Conservation (phyloP, 2,888 invertebrate species). For the Habroteleia sp. region DNA sequence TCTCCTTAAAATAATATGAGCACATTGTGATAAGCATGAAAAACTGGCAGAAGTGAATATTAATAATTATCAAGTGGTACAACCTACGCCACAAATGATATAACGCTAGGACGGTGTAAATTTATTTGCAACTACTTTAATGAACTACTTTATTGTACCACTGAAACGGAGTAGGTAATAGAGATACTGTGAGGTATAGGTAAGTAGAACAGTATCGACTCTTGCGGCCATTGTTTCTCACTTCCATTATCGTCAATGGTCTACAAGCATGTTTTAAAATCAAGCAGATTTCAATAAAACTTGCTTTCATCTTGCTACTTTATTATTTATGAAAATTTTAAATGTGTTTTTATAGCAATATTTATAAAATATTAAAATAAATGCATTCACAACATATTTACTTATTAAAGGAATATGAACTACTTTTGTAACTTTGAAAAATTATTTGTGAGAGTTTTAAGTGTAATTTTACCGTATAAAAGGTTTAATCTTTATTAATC, state of each 20-base stretch:
- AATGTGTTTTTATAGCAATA: too few species aligned
- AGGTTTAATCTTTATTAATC: too few species aligned
- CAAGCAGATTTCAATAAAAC: slow-evolving; percentile 50
- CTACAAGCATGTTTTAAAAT: slow-evolving; percentile 68
- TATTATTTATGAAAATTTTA: too few species aligned
- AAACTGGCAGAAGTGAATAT: slow-evolving; percentile 25
- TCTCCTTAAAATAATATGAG: slow-evolving; percentile 9
- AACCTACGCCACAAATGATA: slow-evolving; percentile 14
- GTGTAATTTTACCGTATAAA: too few species aligned
- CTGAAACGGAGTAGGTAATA: slow-evolving; percentile 70
- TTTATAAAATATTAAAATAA: too few species aligned
- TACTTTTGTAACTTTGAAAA: too few species aligned
- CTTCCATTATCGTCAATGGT: slow-evolving; percentile 69
- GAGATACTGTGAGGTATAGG: slow-evolving; percentile 71
- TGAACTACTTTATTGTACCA: slow-evolving; percentile 64
- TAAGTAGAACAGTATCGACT: slow-evolving; percentile 70
- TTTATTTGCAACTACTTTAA: slow-evolving; percentile 29
- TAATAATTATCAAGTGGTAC: slow-evolving; percentile 5
- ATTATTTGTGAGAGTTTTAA: too few species aligned
- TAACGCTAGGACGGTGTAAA: slow-evolving; percentile 11
- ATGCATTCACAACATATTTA: too few species aligned
- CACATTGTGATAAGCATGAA: slow-evolving; percentile 36
- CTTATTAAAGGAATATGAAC: too few species aligned
- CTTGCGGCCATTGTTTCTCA: slow-evolving; percentile 69
- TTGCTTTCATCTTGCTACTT: too few species aligned